Evolutionary conservation across 2,113 vertebrate species (phyloP), one percentile per base, ranked within the genome.

Genomic region (Corydoras maculifer): DNA sequence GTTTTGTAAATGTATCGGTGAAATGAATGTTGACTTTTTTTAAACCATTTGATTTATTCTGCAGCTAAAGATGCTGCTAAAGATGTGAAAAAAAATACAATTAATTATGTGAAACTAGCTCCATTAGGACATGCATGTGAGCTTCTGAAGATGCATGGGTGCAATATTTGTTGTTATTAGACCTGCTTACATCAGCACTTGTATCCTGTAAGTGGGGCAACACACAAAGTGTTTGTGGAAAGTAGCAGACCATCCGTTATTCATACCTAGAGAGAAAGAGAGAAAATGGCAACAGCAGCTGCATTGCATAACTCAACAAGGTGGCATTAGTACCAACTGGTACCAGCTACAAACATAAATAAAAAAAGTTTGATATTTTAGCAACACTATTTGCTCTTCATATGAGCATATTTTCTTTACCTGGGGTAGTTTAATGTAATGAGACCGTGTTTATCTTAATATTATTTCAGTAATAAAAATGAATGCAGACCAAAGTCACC

Each of bases 211-310:
- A 87, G 78, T 90, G 82, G 87, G 87, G 77, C 87, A 87, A 64
- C 48, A 54, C 54, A 70, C 30, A 54, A 2, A 78, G 60, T 66
- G 73, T 70, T 12, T 79, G 82, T 79, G 65, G n/a, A 66, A 75
- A 78, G 62, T 82, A 85, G 86, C 83, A 77, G 83, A 75, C 85
- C 72, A 84, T 90, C 86, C 83, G 76, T 85, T 86, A 81, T 80
- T 51, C 8, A 12, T 9, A 51, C 32, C 32, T 15, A 80, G 77
- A 25, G 18, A 25, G 18, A 25, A 57, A 51, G 31, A 11, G 25
- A 58, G 65, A 62, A 73, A 75, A 74, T 9, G 29, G 31, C 73
- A 69, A 71, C 68, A 15, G 58, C 70, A 69, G 78, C 75, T 48
- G 64, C 49, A 66, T 48, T 73, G 50, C 13, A 1, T 62, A 65